Evolutionary conservation across 2,888 invertebrate genomes (phyloP).

Genomic region (Microdon myrmicae): DNA sequence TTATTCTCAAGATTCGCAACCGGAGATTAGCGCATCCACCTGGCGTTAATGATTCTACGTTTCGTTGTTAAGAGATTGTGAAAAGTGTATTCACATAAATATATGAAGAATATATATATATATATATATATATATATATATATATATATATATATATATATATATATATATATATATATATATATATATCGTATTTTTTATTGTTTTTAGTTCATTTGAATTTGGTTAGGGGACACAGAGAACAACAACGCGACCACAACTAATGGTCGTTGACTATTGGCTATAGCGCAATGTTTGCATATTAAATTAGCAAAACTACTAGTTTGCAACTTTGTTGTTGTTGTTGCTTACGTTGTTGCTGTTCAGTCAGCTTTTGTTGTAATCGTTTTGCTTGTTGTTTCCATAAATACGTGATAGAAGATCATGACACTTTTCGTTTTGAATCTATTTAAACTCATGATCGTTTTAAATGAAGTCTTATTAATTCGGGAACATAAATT

Average conservation of each 20-base stretch:
- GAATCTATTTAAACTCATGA: constrained; percentile 40
- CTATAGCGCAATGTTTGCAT: constrained; percentile 47
- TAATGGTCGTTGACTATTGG: constrained; percentile 15
- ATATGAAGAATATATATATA: too few relatives aligned
- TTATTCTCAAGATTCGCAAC: too few relatives aligned
- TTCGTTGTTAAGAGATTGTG: too few relatives aligned
- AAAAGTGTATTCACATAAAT: too few relatives aligned
- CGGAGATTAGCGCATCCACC: too few relatives aligned
- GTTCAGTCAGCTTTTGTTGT: constrained; percentile 12
- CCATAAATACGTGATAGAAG: too few relatives aligned
- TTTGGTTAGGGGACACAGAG: background rate
- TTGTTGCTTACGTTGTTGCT: constrained; percentile 9
- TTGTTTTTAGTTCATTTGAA: too few relatives aligned
- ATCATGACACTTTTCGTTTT: constrained; percentile 32
- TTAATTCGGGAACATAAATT: constrained; percentile 41
- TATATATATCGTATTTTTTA: too few relatives aligned
- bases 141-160: too few relatives aligned
- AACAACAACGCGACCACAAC: constrained; percentile 2
- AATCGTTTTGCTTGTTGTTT: constrained; percentile 15
- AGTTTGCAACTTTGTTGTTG: constrained; percentile 36
- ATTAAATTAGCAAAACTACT: constrained; percentile 48
- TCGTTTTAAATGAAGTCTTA: constrained; percentile 39
- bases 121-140: too few relatives aligned
- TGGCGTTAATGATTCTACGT: too few relatives aligned
- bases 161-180: too few relatives aligned